Evolutionary conservation across 2,797 vertebrate genomes (phyloP).

Genomic region (Sebastes ruberrimus): DNA sequence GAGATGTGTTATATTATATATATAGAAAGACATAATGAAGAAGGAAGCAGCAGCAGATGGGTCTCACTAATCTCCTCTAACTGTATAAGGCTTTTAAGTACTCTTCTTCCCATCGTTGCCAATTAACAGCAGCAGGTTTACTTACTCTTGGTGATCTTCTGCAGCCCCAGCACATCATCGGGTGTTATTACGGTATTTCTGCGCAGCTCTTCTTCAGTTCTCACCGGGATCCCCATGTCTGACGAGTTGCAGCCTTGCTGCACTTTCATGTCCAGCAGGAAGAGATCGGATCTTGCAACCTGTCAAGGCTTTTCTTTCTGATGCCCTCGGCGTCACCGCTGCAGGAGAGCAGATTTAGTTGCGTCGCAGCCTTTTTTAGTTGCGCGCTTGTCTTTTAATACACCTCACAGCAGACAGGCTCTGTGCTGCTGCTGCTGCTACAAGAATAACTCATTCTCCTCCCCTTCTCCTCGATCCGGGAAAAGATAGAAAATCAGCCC

Average conservation of each 20-base stretch:
- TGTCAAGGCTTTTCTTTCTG: conserved; percentile 26
- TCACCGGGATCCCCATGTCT: conserved; percentile 82
- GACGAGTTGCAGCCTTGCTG: conserved; percentile 87
- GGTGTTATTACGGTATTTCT: conserved; percentile 86
- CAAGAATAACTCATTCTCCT: conserved; percentile 81
- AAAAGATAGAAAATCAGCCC: conserved; percentile 76
- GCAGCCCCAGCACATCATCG: conserved; percentile 93
- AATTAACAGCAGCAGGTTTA: conserved; percentile 46
- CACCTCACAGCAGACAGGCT: conserved; percentile 60
- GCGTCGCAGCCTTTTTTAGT: conserved; percentile 65
- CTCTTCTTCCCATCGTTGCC: conserved; percentile 9
- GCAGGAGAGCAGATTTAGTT: conserved; percentile 65
- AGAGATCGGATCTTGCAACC: conserved; percentile 20
- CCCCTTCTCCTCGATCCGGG: conserved; percentile 55
- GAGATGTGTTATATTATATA: neutral
- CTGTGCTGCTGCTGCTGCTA: conserved; percentile 51
- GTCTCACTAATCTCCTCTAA: conserved; percentile 25
- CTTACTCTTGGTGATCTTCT: conserved; percentile 96
- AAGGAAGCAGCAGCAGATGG: conserved; percentile 30
- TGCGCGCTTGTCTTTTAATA: conserved; percentile 66
- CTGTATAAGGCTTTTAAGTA: conserved; percentile 10
- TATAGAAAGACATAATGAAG: neutral
- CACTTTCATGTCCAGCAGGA: conserved; percentile 89
- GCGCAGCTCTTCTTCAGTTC: conserved; percentile 88
- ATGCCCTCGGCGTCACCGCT: conserved; percentile 61